Percentiles rank a stretch among this genome's conserved stretches.
These are phyloP conservation scores for Biston betularia DNA, from an alignment of 2,888 invertebrate species.

Conservation along the genomic window DNA sequence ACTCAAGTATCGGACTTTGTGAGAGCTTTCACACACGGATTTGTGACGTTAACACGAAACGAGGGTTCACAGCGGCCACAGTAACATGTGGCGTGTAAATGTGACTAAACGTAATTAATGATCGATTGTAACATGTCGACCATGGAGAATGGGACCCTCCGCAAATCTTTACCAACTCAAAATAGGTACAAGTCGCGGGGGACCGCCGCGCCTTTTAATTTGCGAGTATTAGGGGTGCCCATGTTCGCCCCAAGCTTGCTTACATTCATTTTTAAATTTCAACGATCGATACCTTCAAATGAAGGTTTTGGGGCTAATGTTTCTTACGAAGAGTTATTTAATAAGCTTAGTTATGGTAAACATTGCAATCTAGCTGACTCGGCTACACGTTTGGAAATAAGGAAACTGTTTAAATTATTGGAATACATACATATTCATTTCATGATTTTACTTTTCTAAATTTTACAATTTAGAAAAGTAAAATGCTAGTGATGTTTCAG, in stretches of 20 bases:
- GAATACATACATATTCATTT: too few species aligned
- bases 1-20: slow-evolving; percentile 18
- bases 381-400: neutral
- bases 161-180: slow-evolving; percentile 78
- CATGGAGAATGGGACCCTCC: slow-evolving; percentile 72
- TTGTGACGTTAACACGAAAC: slow-evolving; percentile 40
- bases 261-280: slow-evolving; percentile 40
- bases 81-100: slow-evolving; percentile 83
- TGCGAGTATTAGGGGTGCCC: slow-evolving; percentile 79
- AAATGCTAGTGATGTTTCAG: too few species aligned
- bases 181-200: slow-evolving; percentile 69
- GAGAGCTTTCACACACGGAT: slow-evolving; percentile 26
- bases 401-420: neutral
- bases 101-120: slow-evolving; percentile 84
- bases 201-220: slow-evolving; percentile 83
- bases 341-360: neutral
- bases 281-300: slow-evolving; percentile 45
- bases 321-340: neutral
- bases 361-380: neutral
- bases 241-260: slow-evolving; percentile 49
- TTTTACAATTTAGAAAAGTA: too few species aligned
- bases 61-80: slow-evolving; percentile 54
- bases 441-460: too few species aligned
- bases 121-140: slow-evolving; percentile 78
- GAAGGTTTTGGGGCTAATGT: slow-evolving; percentile 15